phyloP scores from a whole-genome alignment of 2,113 vertebrate genomes.

The Pseudorasbora parva region DNA sequence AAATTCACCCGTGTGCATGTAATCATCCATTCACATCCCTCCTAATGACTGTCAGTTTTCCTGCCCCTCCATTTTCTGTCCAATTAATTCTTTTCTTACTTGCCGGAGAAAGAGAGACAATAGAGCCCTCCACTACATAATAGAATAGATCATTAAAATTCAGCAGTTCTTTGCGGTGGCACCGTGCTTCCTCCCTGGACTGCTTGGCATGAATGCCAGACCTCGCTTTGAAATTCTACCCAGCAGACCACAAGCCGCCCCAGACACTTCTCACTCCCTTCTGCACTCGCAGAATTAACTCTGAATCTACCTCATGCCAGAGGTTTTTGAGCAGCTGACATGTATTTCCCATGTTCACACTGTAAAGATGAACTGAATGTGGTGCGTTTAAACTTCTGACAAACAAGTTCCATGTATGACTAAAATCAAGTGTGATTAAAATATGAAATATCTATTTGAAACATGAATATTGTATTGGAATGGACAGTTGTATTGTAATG shows the following conservation, averaged over 20 bases:
- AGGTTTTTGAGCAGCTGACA: background rate
- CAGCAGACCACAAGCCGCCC: slow-evolving; percentile 63
- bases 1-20: slow-evolving; percentile 84
- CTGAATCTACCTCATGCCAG: background rate
- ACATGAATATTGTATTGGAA: background rate
- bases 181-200: slow-evolving; percentile 80
- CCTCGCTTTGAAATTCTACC: slow-evolving; percentile 79
- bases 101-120: slow-evolving; percentile 97
- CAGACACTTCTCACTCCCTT: slow-evolving; percentile 23
- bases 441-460: background rate
- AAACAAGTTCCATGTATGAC: background rate
- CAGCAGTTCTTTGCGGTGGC: slow-evolving; percentile 83
- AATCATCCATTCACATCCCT: slow-evolving; percentile 87
- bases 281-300: background rate
- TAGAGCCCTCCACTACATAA: slow-evolving; percentile 85
- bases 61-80: slow-evolving; percentile 98
- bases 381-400: background rate
- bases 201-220: slow-evolving; percentile 82
- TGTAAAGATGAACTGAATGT: background rate
- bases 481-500: background rate
- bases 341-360: background rate
- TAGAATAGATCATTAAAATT: slow-evolving; percentile 94
- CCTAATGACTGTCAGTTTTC: slow-evolving; percentile 95
- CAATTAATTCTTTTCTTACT: slow-evolving; percentile 99
- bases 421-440: background rate